These are phyloP conservation scores for Arrhamphus sclerolepis DNA, from an alignment of 2,797 vertebrate species.

Conservation along the genomic window DNA sequence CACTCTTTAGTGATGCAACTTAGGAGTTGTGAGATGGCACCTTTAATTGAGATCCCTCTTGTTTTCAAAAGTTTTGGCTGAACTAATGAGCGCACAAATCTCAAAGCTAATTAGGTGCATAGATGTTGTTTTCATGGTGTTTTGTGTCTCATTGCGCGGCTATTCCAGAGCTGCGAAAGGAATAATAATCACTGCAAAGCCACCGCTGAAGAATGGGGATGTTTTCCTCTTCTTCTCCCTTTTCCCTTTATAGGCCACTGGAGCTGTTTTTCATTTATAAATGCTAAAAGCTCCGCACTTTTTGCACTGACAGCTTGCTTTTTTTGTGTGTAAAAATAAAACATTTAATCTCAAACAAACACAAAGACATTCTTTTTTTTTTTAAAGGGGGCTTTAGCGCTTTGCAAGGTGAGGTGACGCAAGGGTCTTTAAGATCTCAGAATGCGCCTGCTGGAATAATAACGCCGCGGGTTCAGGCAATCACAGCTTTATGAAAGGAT, in stretches of 20 bases:
- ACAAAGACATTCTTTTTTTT: neutral
- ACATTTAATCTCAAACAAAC: neutral
- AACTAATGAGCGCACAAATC: neutral
- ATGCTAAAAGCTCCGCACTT: neutral
- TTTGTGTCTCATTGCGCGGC: too few species aligned
- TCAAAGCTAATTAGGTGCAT: neutral
- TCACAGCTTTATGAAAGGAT: slow-evolving; percentile 54
- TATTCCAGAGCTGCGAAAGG: too few species aligned
- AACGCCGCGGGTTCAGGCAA: slow-evolving; percentile 10
- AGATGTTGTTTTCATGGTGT: too few species aligned
- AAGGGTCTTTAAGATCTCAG: neutral
- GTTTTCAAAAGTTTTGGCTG: neutral
- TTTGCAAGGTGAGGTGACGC: neutral
- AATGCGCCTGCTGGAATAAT: slow-evolving; percentile 16
- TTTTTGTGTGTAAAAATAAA: neutral
- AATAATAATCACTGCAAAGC: neutral
- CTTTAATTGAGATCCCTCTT: too few species aligned
- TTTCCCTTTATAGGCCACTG: neutral
- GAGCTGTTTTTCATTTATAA: neutral
- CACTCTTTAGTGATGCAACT: too few species aligned
- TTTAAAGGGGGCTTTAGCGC: neutral
- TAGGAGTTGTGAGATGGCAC: too few species aligned
- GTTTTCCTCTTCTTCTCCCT: neutral
- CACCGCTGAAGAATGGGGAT: neutral
- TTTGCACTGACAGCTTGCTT: neutral